Conservation (phyloP, 2,113 vertebrate species). For the Empidonax alnorum region DNA sequence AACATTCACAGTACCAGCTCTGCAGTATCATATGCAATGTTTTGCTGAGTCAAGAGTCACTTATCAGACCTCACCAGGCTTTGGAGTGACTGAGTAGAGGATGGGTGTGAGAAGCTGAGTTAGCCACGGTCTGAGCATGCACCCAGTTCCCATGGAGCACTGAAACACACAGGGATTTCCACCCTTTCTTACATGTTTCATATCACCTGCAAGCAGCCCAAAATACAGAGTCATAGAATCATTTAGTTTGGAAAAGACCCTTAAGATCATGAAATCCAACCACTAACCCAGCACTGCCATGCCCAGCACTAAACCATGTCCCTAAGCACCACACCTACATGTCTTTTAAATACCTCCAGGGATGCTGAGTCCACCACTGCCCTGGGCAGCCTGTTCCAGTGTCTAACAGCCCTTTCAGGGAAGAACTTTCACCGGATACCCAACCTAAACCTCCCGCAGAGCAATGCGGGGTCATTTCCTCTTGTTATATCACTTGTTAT, state of each 20-base stretch:
- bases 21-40: background rate
- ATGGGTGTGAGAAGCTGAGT: background rate
- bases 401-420: background rate
- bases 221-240: background rate
- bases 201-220: background rate
- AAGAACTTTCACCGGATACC: background rate
- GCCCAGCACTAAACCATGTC: background rate
- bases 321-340: rapidly evolving
- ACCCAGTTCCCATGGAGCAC: background rate
- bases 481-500: rapidly evolving
- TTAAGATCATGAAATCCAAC: background rate
- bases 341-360: background rate
- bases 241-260: background rate
- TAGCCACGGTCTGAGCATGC: background rate
- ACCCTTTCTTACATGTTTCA: background rate
- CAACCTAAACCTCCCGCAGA: background rate
- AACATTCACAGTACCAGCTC: background rate
- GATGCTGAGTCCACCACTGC: background rate
- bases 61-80: conserved; percentile 55
- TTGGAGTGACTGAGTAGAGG: background rate
- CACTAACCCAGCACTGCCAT: background rate
- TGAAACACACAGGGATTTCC: background rate
- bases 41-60: conserved; percentile 55
- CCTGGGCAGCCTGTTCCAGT: background rate
- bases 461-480: background rate